Percentiles rank a stretch among this genome's conserved stretches.
Conservation (phyloP, 1,140 invertebrate genomes). For the Calosoma granatense region DNA sequence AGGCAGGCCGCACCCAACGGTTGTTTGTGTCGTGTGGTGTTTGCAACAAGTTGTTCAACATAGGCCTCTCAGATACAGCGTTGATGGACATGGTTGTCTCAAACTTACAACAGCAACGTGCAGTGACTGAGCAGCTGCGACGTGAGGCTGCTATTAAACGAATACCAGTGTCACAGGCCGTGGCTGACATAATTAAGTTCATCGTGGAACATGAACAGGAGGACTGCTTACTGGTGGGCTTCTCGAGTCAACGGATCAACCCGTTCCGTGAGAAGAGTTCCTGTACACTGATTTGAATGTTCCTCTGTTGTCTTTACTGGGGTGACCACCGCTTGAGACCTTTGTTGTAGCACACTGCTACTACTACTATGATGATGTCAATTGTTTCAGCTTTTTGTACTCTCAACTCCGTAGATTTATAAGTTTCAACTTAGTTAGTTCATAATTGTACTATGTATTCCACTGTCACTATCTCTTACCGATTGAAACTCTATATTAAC, state of each 20-base stretch:
- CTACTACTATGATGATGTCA: no score
- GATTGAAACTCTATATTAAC: no score
- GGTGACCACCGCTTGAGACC: neutral
- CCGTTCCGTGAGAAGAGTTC: slow-evolving; percentile 95
- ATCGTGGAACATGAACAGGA: slow-evolving; percentile 88
- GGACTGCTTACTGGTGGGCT: slow-evolving; percentile 90
- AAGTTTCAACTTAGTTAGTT: no score
- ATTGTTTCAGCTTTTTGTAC: no score
- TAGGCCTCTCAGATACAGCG: slow-evolving; percentile 73
- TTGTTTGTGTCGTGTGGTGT: neutral
- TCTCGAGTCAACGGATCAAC: slow-evolving; percentile 92
- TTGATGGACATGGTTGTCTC: slow-evolving; percentile 87
- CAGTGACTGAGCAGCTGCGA: slow-evolving; percentile 86
- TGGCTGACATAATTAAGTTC: slow-evolving; percentile 88
- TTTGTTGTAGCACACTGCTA: no score
- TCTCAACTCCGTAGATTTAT: no score
- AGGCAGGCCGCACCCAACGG: neutral
- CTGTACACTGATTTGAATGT: slow-evolving; percentile 67
- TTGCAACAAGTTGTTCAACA: slow-evolving; percentile 35
- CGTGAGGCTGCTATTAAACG: slow-evolving; percentile 84
- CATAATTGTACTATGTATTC: no score
- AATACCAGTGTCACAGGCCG: slow-evolving; percentile 75
- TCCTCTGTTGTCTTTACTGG: neutral
- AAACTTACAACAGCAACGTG: slow-evolving; percentile 81
- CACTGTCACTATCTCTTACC: no score